Evolutionary conservation across 1,140 invertebrate species (phyloP).

Genomic region (Eupeodes corollae): DNA sequence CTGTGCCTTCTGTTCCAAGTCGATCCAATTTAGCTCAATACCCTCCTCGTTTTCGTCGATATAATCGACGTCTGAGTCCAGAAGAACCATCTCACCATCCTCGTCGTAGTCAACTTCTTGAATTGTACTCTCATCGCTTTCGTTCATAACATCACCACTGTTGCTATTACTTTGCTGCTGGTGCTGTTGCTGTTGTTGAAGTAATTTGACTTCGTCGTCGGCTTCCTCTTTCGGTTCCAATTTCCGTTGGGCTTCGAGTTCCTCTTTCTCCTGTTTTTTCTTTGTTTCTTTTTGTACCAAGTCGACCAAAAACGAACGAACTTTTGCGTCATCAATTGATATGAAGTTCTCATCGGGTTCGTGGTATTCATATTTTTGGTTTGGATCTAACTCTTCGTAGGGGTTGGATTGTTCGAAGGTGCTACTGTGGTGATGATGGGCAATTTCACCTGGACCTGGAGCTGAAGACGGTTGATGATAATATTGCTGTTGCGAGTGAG

Average conservation of each 20-base stretch:
- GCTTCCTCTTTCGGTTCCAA: too few relatives aligned
- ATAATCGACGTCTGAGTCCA: conserved; percentile 3
- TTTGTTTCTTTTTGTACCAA: conserved; percentile 20
- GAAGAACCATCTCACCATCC: conserved; percentile 4
- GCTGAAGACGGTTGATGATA: too few relatives aligned
- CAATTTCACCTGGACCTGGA: too few relatives aligned
- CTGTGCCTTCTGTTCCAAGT: conserved; percentile 11
- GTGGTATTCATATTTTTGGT: conserved; percentile 11
- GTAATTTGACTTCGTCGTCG: too few relatives aligned
- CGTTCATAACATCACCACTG: conserved; percentile 6
- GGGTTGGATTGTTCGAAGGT: too few relatives aligned
- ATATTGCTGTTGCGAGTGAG: too few relatives aligned
- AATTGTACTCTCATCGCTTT: conserved; percentile 10
- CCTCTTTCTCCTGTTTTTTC: background rate
- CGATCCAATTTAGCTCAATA: conserved; percentile 4
- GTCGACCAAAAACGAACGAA: conserved; percentile 20
- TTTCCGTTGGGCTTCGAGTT: too few relatives aligned
- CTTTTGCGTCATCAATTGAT: conserved; percentile 31
- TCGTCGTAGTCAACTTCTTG: conserved; percentile 15
- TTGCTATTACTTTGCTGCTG: background rate
- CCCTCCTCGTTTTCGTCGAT: conserved; percentile 4
- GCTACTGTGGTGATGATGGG: too few relatives aligned
- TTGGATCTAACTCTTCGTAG: too few relatives aligned
- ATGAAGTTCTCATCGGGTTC: conserved; percentile 34
- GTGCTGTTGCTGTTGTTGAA: background rate